Conservation (phyloP, 2,797 vertebrate genomes). For the Coracias cyanogaster region DNA sequence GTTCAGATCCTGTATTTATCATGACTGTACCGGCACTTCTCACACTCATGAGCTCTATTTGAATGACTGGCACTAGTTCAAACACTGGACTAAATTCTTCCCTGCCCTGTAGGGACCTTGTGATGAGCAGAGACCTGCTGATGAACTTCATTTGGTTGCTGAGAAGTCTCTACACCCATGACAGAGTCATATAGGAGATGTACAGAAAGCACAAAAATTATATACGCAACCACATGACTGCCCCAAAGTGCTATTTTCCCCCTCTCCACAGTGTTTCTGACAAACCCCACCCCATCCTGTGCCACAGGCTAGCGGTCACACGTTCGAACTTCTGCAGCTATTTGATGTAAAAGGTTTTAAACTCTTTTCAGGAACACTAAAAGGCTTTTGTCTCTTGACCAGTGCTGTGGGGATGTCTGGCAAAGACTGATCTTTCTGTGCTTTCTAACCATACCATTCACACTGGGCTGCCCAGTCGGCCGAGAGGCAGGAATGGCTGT, state of each 20-base stretch:
- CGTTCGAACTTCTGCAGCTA: slow-evolving; percentile 19
- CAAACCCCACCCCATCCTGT: neutral
- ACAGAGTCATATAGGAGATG: neutral
- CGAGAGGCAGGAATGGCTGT: neutral
- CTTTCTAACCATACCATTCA: neutral
- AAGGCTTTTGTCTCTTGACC: slow-evolving; percentile 54
- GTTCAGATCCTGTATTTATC: neutral
- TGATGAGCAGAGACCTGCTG: neutral
- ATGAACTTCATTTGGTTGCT: neutral
- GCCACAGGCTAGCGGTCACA: slow-evolving; percentile 28
- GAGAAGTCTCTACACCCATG: neutral
- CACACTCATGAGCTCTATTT: neutral
- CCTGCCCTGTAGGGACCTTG: neutral
- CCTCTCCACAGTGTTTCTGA: neutral
- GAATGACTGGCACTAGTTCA: neutral
- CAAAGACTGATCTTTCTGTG: neutral
- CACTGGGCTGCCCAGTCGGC: neutral
- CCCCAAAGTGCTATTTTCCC: neutral
- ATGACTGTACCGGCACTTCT: rapidly evolving
- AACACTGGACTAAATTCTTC: neutral
- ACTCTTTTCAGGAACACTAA: slow-evolving; percentile 63
- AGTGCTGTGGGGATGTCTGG: neutral
- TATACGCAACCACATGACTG: neutral
- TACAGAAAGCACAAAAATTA: neutral
- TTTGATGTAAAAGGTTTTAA: slow-evolving; percentile 69